phyloP scores from a whole-genome alignment of 2,888 invertebrate species.

The Linnaemya tessellans region DNA sequence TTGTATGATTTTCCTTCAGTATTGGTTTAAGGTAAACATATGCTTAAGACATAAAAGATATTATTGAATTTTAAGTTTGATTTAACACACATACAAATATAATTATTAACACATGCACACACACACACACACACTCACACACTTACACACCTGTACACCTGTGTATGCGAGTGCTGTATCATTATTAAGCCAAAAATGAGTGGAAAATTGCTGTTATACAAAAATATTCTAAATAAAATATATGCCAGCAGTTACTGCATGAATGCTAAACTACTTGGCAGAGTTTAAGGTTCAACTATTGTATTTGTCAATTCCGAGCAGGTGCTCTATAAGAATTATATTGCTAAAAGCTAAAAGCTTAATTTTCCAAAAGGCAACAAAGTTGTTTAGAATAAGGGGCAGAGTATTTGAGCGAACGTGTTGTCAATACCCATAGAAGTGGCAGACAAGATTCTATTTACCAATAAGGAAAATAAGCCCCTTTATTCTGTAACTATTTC shows the following conservation, averaged over 20 bases:
- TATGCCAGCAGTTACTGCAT: conserved; percentile 46
- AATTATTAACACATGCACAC: neutral
- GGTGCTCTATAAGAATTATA: conserved; percentile 55
- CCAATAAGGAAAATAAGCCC: neutral
- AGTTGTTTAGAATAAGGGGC: neutral
- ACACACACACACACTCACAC: neutral
- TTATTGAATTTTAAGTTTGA: conserved; percentile 67
- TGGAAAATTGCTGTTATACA: conserved; percentile 16
- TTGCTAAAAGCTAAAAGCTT: conserved; percentile 45
- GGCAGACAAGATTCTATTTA: neutral
- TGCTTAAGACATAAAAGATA: conserved; percentile 65
- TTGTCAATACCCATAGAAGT: too few species aligned
- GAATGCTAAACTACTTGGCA: conserved; percentile 29
- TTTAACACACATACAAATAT: conserved; percentile 10
- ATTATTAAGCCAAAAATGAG: conserved; percentile 29
- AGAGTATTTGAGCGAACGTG: too few species aligned
- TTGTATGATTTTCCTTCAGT: conserved; percentile 10
- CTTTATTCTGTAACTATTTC: neutral
- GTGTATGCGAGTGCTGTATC: neutral
- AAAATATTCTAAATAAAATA: conserved; percentile 41
- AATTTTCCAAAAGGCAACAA: conserved; percentile 38
- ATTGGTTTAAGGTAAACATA: conserved; percentile 60
- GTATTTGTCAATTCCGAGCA: conserved; percentile 64
- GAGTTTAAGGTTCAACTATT: conserved; percentile 46
- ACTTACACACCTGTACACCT: neutral